Percentiles rank a stretch among this genome's conserved stretches.
Conservation (phyloP, 2,888 invertebrate genomes). For the Lithophane leautieri region DNA sequence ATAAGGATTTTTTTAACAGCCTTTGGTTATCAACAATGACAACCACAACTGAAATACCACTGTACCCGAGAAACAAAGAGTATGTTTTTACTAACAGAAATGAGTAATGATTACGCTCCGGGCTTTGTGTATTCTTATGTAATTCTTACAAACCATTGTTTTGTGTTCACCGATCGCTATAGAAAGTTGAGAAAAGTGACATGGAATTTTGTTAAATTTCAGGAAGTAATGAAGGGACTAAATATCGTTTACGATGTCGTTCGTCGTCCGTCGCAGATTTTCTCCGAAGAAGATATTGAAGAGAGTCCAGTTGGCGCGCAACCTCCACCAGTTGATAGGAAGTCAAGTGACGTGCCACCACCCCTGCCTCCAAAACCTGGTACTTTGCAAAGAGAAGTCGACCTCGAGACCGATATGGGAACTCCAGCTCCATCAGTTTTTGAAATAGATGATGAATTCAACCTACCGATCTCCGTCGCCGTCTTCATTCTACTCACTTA, state of each 20-base stretch:
- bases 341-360: slow-evolving; percentile 84
- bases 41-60: slow-evolving; percentile 72
- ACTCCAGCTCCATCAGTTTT: slow-evolving; percentile 95
- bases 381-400: slow-evolving; percentile 73
- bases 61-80: slow-evolving; percentile 70
- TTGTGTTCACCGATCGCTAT: slow-evolving; percentile 44
- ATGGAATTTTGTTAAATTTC: slow-evolving; percentile 70
- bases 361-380: slow-evolving; percentile 86
- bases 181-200: slow-evolving; percentile 59
- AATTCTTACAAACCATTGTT: slow-evolving; percentile 66
- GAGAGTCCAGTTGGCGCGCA: slow-evolving; percentile 64
- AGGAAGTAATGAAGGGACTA: slow-evolving; percentile 96
- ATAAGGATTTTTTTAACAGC: slow-evolving; percentile 43
- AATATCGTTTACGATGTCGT: slow-evolving; percentile 95
- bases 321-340: slow-evolving; percentile 78
- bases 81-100: slow-evolving; percentile 71
- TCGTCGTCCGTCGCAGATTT: slow-evolving; percentile 93
- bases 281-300: slow-evolving; percentile 88
- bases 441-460: slow-evolving; percentile 97
- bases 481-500: slow-evolving; percentile 95
- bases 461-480: slow-evolving; percentile 97
- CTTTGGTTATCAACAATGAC: slow-evolving; percentile 63
- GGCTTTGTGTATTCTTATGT: slow-evolving; percentile 71
- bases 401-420: slow-evolving; percentile 91
- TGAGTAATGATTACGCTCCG: slow-evolving; percentile 76